These are phyloP conservation scores for Oryzaephilus surinamensis DNA, from an alignment of 1,140 invertebrate genomes.

Conservation along the genomic window DNA sequence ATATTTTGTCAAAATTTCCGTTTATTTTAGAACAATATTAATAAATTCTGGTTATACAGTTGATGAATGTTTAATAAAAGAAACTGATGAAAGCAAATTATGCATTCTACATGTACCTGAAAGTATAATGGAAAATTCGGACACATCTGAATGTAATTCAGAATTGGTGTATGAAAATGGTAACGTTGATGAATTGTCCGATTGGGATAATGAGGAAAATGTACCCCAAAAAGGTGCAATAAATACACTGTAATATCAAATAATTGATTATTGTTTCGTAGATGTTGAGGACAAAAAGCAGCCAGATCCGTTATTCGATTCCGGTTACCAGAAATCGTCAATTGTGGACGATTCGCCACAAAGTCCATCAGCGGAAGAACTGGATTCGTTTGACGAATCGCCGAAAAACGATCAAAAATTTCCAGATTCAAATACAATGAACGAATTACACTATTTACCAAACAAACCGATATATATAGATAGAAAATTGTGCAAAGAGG, in stretches of 20 bases:
- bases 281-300: constrained; percentile 9
- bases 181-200: constrained; percentile 11
- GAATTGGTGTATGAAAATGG: too few relatives aligned
- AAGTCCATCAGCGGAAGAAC: background rate
- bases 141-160: too few relatives aligned
- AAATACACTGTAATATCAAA: too few relatives aligned
- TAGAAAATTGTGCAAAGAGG: background rate
- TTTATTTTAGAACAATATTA: constrained; percentile 16
- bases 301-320: constrained; percentile 34
- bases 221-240: background rate
- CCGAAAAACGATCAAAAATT: too few relatives aligned
- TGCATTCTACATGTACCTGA: constrained; percentile 24
- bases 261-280: too few relatives aligned
- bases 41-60: constrained; percentile 19
- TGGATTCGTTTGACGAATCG: constrained; percentile 6
- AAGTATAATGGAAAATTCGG: constrained; percentile 20
- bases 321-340: constrained; percentile 41
- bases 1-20: constrained; percentile 2
- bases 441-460: constrained; percentile 4
- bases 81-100: constrained; percentile 12
- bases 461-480: constrained; percentile 1
- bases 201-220: constrained; percentile 14
- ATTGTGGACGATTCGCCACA: constrained; percentile 35
- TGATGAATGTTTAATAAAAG: constrained; percentile 22
- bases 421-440: too few relatives aligned